A percentile compares a stretch with the other conserved stretches of the same genome.
phyloP scores from a whole-genome alignment of 1,140 invertebrate species.

The Drosophila mojavensis region DNA sequence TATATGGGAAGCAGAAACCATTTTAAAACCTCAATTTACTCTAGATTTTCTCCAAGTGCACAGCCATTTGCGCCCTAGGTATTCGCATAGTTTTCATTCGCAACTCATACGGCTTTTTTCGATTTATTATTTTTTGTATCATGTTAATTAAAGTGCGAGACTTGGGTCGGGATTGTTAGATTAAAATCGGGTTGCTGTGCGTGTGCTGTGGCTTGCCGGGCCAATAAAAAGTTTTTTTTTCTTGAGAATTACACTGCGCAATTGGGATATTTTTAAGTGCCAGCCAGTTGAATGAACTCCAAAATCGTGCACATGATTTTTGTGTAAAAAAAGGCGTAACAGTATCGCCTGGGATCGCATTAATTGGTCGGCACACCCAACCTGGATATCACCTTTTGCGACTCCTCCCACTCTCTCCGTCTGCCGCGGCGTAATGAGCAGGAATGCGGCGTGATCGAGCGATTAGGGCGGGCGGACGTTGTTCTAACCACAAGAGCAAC shows the following conservation, averaged over 20 bases:
- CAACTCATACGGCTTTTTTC: slow-evolving; percentile 15
- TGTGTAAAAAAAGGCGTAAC: slow-evolving; percentile 22
- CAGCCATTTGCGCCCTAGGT: not conserved
- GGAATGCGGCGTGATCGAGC: slow-evolving; percentile 34
- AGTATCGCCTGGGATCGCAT: slow-evolving; percentile 24
- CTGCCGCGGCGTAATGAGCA: slow-evolving; percentile 49
- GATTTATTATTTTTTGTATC: slow-evolving; percentile 12
- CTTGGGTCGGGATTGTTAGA: not conserved
- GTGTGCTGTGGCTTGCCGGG: slow-evolving; percentile 2
- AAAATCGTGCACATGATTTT: slow-evolving; percentile 7
- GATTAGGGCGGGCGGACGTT: slow-evolving; percentile 20
- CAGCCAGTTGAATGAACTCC: slow-evolving; percentile 63
- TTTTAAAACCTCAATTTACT: too few species aligned
- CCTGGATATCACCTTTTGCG: too few species aligned
- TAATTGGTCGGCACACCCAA: slow-evolving; percentile 64
- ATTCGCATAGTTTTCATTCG: slow-evolving; percentile 1
- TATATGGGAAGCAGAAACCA: too few species aligned
- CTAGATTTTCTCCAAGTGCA: slow-evolving; percentile 10
- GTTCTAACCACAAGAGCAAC: slow-evolving; percentile 45
- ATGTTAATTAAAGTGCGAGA: slow-evolving; percentile 31
- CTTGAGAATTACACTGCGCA: slow-evolving; percentile 39
- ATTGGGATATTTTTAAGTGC: slow-evolving; percentile 19
- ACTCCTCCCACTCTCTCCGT: not conserved
- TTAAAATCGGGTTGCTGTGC: slow-evolving; percentile 4
- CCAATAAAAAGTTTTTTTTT: slow-evolving; percentile 22